Evolutionary conservation across 1,140 invertebrate species (phyloP), one percentile per base, ranked within the genome.

Genomic region (Zelostemma sp.): DNA sequence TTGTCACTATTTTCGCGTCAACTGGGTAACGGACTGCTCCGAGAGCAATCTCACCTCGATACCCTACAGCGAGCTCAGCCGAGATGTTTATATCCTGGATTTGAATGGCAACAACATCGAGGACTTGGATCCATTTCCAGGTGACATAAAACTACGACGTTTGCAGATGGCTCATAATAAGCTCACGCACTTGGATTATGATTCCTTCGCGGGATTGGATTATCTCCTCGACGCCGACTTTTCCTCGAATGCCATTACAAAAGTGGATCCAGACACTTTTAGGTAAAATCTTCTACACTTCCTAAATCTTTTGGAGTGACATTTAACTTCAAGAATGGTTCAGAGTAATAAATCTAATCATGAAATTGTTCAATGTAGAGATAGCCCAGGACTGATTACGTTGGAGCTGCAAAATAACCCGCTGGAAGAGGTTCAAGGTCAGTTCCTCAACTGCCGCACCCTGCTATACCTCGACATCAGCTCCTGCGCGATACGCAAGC

Each of bases 11-110:
- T 92, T 92, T 81, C 86, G 91, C 54, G 89, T 92, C 76, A 92
- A 92, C 80, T 92, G 90, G 91, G 91, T 92, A 59, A 92, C 90
- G 0, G 91, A 92, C 69, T 92, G 91, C 72, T 92, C 91, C 0
- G 90, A 92, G 72, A 92, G 90, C 78, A 91, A 92, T 77, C 83
- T 92, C n/a, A 92, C 91, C 1, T 85, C 86, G 48, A 88, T 92
- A 15, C 91, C 91, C 0, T 90, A 90, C 74, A 85, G 88, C 16
- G 89, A 91, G 60, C 85, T 92, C 25, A 91, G 90, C 74, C 84
- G 86, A 11, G 91, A 90, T 74, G 90, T 92, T 5, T 92, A 92
- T 78, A 85, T 91, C 54, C 79, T 92, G 56, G 90, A 92, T 75
- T 85, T 92, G 82, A 92, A 91, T 72, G 89, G 89, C 28, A 92